Conservation (phyloP, 1,140 invertebrate species). For the Halictus rubicundus region DNA sequence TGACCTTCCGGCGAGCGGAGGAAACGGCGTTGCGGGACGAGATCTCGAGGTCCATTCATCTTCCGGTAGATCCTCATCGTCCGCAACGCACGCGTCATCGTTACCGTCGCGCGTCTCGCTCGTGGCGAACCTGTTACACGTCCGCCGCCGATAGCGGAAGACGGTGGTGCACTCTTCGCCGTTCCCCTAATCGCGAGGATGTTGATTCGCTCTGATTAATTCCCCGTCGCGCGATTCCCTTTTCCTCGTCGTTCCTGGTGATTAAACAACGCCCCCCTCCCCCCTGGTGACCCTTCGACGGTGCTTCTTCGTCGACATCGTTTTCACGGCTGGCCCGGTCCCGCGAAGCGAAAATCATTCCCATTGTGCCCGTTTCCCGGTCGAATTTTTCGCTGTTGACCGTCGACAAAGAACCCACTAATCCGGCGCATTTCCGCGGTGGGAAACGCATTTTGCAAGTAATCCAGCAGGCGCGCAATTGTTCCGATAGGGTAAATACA, state of each 20-base stretch:
- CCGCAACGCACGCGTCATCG: slow-evolving; percentile 5
- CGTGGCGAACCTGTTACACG: slow-evolving; percentile 17
- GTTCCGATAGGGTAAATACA: slow-evolving; percentile 8
- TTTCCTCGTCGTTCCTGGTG: background rate
- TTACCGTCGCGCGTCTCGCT: background rate
- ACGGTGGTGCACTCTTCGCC: background rate
- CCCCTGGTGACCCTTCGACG: too few relatives aligned
- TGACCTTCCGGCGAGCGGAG: background rate
- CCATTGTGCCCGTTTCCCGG: background rate
- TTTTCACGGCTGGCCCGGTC: background rate
- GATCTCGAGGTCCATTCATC: slow-evolving; percentile 16
- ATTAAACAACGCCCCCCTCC: background rate
- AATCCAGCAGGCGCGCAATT: background rate
- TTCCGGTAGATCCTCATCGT: background rate
- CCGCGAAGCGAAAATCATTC: background rate
- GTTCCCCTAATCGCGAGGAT: slow-evolving; percentile 10
- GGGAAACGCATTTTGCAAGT: background rate
- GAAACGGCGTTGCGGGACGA: background rate
- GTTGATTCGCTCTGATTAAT: slow-evolving; percentile 35
- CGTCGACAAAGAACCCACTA: background rate
- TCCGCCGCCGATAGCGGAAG: background rate
- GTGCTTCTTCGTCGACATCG: background rate
- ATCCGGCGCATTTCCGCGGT: background rate
- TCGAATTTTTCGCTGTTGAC: background rate
- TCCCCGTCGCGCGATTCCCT: background rate